phyloP scores from a whole-genome alignment of 1,140 invertebrate species.

The Latrodectus geometricus region DNA sequence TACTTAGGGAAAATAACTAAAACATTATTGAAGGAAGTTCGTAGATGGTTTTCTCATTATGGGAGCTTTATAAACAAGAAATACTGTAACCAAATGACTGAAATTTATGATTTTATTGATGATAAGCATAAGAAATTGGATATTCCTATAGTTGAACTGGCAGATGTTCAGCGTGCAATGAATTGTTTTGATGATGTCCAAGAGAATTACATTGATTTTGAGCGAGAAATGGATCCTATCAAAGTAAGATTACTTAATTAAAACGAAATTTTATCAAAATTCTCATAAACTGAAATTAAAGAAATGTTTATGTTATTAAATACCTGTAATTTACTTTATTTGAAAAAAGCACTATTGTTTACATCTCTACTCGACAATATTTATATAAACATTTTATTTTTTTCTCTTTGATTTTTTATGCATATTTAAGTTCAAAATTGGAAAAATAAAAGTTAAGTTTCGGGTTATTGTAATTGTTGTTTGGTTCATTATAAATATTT shows the following conservation, averaged over 20 bases:
- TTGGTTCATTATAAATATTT: no score
- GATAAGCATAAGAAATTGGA: conserved; percentile 30
- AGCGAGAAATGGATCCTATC: conserved; percentile 79
- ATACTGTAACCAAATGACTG: conserved; percentile 21
- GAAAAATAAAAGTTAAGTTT: no score
- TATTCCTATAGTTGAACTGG: conserved; percentile 31
- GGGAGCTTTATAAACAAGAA: conserved; percentile 44
- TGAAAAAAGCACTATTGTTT: neutral
- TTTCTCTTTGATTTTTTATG: neutral
- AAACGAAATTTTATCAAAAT: neutral
- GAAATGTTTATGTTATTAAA: neutral
- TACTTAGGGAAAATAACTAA: conserved; percentile 15
- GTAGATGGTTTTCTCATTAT: conserved; percentile 27
- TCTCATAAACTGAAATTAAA: neutral
- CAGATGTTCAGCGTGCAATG: conserved; percentile 74
- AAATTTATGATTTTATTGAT: conserved; percentile 42
- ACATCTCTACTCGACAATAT: neutral
- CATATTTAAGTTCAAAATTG: no score
- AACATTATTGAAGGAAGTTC: conserved; percentile 12
- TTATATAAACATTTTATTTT: neutral
- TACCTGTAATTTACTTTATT: no score
- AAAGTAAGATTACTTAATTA: conserved; percentile 69
- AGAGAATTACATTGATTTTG: conserved; percentile 77
- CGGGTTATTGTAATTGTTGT: no score
- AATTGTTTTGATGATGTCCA: conserved; percentile 80